Base-by-base conservation (phyloP, 37 sponge, comb jelly and placozoan genomes). In the Tethya wilhelma region DNA sequence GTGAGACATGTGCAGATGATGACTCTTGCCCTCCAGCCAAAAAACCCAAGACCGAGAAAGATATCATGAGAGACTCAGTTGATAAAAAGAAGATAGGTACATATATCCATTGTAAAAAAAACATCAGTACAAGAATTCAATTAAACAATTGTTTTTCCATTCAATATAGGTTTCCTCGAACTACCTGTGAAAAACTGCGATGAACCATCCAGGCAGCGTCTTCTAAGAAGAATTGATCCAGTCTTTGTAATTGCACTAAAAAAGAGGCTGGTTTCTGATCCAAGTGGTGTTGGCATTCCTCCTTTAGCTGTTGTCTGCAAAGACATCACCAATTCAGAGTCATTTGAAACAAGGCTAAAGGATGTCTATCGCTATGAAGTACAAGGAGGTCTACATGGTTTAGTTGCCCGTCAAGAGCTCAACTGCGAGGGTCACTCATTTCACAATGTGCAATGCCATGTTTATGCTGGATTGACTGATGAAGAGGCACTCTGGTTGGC, bases 261-360 rank as follows among this genome's bases (percentile, higher is more conserved):
- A 44, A 41, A 63, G 44, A 60, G 58, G 45, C 36, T 87, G 20
- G 2, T 17, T 17, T 42, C 64, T 45, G 87, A 87, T 74, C 80
- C 81, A 38, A 46, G 64, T 73, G 87, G 75, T 12, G 71, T 78
- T 45, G 87, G 87, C 45, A 63, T 74, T 49, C 75, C 80, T 32
- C 87, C 87, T 23, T 37, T 87, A 17, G 80, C 87, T 56, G 80
- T 87, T 59, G 38, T 59, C 2, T 89, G 83, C 55, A 89, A 70
- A 33, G 68, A 65, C 45, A 45, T 89, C 1, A 40, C 32, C 29
- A 55, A 4, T 2, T 34, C 5, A 2, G 63, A 23, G 25, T 69
- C 40, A n/a, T 90, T 75, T 55, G 72, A 84, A n/a, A 59, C 14
- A 4, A 59, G 29, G 20, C 69, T 71, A 9, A 79, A 79, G 66